Evolutionary conservation across 2,888 invertebrate genomes (phyloP).

Genomic region (Oligia latruncula): DNA sequence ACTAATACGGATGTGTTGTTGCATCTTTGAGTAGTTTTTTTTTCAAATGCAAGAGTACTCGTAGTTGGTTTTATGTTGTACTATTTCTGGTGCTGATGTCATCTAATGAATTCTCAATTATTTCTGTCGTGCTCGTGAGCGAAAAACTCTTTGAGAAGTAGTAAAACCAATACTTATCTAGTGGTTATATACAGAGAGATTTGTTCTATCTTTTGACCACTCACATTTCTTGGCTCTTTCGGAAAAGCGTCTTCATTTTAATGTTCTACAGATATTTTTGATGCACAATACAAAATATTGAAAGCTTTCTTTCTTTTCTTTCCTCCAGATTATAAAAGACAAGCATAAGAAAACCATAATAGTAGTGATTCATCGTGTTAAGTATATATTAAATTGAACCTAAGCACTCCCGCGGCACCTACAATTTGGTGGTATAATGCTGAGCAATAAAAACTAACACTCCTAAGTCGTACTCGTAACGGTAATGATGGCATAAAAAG

Average conservation of each 20-base stretch:
- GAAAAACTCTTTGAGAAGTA: neutral
- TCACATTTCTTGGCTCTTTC: neutral
- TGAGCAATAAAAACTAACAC: conserved; percentile 48
- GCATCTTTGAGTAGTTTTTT: conserved; percentile 19
- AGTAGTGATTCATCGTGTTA: conserved; percentile 8
- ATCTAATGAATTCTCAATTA: conserved; percentile 31
- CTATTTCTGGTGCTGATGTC: conserved; percentile 38
- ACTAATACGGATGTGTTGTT: neutral
- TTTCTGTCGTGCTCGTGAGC: conserved; percentile 11
- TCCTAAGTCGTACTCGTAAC: conserved; percentile 17
- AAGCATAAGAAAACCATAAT: neutral
- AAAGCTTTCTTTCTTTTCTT: neutral
- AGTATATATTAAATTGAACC: conserved; percentile 14
- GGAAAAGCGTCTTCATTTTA: too few species aligned
- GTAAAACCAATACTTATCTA: neutral
- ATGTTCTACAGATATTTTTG: neutral
- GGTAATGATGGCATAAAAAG: conserved; percentile 47
- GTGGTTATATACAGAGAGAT: neutral
- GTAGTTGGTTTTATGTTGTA: conserved; percentile 3
- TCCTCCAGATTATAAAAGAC: neutral
- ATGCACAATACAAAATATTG: neutral
- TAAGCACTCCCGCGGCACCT: conserved; percentile 10
- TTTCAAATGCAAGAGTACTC: neutral
- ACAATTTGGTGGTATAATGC: conserved; percentile 13
- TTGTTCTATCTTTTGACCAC: neutral